phyloP scores from a whole-genome alignment of 2,888 invertebrate species.

The Tineola bisselliella region DNA sequence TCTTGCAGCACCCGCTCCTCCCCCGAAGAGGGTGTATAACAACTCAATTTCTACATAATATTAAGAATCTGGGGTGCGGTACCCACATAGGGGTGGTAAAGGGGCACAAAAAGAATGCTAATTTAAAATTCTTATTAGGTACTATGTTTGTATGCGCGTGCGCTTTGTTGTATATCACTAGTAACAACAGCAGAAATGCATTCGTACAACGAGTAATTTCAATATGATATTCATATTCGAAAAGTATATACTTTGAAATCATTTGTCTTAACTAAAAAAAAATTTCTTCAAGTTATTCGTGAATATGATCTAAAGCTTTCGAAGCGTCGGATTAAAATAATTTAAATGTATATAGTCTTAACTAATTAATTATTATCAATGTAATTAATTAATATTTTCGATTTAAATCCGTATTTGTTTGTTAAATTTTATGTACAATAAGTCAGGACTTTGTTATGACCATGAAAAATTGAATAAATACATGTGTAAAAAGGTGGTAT shows the following conservation, averaged over 20 bases:
- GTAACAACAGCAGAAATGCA: constrained; percentile 57
- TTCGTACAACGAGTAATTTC: constrained; percentile 59
- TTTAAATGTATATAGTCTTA: too few species aligned
- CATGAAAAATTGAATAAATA: too few species aligned
- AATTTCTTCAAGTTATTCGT: too few species aligned
- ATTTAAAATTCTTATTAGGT: constrained; percentile 67
- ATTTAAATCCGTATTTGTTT: too few species aligned
- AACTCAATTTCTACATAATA: constrained; percentile 67
- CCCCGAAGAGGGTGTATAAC: constrained; percentile 61
- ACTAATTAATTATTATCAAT: too few species aligned
- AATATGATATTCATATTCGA: constrained; percentile 67
- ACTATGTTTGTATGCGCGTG: constrained; percentile 61
- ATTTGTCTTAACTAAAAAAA: too few species aligned
- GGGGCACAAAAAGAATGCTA: constrained; percentile 66
- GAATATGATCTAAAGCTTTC: too few species aligned
- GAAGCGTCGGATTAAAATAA: too few species aligned
- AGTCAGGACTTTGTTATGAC: too few species aligned
- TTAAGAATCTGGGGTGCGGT: constrained; percentile 55
- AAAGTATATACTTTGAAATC: too few species aligned
- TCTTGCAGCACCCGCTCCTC: constrained; percentile 61
- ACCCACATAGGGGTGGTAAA: constrained; percentile 46
- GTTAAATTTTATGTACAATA: too few species aligned
- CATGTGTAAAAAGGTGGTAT: neutral
- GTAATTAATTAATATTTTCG: too few species aligned
- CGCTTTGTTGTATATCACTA: constrained; percentile 57